Percentiles rank a stretch among this genome's conserved stretches.
phyloP scores from a whole-genome alignment of 2,888 invertebrate genomes.

The Melinaea menophilus region DNA sequence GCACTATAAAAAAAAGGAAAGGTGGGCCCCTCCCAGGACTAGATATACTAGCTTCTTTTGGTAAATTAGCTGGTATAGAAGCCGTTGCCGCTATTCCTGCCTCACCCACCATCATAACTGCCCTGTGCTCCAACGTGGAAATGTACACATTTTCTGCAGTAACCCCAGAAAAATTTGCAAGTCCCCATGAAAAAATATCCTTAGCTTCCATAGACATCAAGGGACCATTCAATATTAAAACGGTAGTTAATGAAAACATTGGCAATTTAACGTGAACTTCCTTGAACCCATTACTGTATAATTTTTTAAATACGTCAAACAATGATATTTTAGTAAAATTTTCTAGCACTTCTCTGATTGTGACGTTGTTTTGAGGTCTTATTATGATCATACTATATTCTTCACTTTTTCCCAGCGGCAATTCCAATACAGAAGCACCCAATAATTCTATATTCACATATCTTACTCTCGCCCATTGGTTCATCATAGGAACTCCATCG shows the following conservation, averaged over 20 bases:
- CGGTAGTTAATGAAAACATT: neutral
- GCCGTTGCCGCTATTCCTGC: neutral
- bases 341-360: neutral
- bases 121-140: neutral
- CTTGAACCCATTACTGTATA: neutral
- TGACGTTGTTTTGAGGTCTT: neutral
- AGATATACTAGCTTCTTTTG: neutral
- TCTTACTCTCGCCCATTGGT: neutral
- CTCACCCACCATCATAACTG: neutral
- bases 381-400: constrained; percentile 7
- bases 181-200: neutral
- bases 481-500: neutral
- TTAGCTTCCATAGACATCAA: constrained; percentile 3
- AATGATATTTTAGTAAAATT: neutral
- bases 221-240: neutral
- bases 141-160: neutral
- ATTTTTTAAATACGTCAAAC: neutral
- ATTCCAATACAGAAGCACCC: neutral
- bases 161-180: neutral
- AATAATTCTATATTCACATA: neutral
- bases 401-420: neutral
- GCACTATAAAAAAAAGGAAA: neutral
- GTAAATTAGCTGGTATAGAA: neutral
- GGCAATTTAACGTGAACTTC: neutral
- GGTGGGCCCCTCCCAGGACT: neutral